Conservation (phyloP, 2,888 invertebrate species). For the Pachycephus smyrnensis region DNA sequence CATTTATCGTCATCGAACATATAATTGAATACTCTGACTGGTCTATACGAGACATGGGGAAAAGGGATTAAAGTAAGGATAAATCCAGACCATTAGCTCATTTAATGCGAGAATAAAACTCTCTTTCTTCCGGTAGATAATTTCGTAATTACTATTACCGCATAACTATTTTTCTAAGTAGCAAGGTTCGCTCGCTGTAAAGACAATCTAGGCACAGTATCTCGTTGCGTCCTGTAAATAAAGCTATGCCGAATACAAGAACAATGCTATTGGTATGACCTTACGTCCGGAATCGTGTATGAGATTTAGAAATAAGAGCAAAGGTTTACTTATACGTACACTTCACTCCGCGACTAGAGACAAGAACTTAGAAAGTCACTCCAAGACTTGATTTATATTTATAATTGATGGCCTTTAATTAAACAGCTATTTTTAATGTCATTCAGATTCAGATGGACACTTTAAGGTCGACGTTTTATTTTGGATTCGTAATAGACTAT, state of each 20-base stretch:
- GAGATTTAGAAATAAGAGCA: neutral
- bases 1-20: neutral
- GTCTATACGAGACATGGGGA: neutral
- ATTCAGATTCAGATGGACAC: neutral
- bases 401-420: neutral
- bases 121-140: neutral
- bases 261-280: neutral
- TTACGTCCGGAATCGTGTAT: neutral
- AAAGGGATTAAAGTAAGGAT: neutral
- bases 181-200: conserved; percentile 40
- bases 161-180: conserved; percentile 47
- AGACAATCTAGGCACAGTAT: conserved; percentile 50
- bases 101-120: neutral
- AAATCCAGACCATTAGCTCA: neutral
- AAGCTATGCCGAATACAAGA: conserved; percentile 31
- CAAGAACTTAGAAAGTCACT: neutral
- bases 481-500: neutral
- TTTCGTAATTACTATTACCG: conserved; percentile 30
- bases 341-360: neutral
- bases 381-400: neutral
- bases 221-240: conserved; percentile 56
- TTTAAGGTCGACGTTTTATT: neutral
- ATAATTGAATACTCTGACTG: neutral
- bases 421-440: neutral
- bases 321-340: neutral